phyloP scores from a whole-genome alignment of 2,797 vertebrate species.

The Periparus ater region DNA sequence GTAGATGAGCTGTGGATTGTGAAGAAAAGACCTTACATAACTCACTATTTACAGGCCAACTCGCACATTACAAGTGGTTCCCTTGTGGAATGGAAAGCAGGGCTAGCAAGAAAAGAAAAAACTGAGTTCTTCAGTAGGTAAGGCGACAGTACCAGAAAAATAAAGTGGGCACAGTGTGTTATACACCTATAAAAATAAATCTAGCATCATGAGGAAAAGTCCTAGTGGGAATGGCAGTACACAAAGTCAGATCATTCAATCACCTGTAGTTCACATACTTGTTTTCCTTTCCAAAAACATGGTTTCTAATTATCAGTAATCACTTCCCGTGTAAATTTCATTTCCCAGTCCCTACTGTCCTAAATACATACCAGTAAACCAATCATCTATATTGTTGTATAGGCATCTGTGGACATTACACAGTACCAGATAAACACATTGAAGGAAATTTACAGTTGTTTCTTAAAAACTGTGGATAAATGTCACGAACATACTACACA shows the following conservation, averaged over 20 bases:
- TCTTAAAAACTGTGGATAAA: neutral
- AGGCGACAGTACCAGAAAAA: rapidly evolving
- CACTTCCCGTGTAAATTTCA: neutral
- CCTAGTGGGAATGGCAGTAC: neutral
- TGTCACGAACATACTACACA: rapidly evolving
- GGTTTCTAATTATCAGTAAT: neutral
- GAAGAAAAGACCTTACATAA: neutral
- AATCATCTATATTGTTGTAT: rapidly evolving
- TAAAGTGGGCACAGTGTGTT: rapidly evolving
- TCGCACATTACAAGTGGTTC: neutral
- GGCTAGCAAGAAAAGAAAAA: neutral
- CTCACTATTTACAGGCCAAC: neutral
- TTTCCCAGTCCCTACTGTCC: neutral
- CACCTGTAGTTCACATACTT: neutral
- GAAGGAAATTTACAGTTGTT: neutral
- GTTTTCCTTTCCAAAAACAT: neutral
- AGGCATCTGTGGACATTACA: neutral
- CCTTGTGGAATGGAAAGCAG: neutral
- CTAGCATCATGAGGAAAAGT: neutral
- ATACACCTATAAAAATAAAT: neutral
- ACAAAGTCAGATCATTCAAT: neutral
- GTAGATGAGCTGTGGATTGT: neutral
- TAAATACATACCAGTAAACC: neutral
- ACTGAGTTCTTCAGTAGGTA: neutral
- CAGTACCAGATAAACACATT: neutral